A percentile compares a stretch with the other conserved stretches of the same genome.
These are phyloP conservation scores for Lophura nycthemera DNA, from an alignment of 2,113 vertebrate species.

Conservation along the genomic window DNA sequence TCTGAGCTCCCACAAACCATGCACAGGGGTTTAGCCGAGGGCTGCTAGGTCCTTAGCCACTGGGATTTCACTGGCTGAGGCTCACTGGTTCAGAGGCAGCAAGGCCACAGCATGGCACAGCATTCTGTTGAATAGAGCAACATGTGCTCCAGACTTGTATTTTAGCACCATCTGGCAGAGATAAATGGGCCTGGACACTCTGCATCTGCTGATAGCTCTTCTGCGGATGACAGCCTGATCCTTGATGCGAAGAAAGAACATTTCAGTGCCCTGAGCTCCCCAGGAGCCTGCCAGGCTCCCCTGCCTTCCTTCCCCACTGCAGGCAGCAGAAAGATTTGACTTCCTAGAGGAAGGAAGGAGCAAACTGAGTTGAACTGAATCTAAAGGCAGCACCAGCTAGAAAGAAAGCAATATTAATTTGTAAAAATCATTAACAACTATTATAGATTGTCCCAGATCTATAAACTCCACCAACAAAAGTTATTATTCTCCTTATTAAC, in stretches of 20 bases:
- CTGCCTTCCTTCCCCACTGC: background rate
- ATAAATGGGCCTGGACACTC: slow-evolving; percentile 55
- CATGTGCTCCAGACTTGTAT: background rate
- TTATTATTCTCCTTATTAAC: background rate
- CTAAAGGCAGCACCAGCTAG: background rate
- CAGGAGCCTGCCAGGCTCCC: background rate
- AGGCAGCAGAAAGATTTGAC: background rate
- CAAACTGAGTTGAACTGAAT: background rate
- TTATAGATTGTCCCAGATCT: background rate
- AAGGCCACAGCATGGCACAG: slow-evolving; percentile 41
- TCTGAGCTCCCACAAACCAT: background rate
- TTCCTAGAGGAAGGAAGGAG: background rate
- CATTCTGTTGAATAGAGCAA: slow-evolving; percentile 63
- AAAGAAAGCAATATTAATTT: background rate
- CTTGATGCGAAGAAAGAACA: slow-evolving; percentile 6
- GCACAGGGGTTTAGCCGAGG: background rate
- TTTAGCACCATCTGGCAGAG: slow-evolving; percentile 69
- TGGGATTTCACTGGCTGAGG: slow-evolving; percentile 29
- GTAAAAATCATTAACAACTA: background rate
- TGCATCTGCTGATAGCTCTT: background rate
- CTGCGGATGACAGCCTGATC: background rate
- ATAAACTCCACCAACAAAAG: background rate
- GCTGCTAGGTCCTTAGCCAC: background rate
- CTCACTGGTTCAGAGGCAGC: slow-evolving; percentile 36
- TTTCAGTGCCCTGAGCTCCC: background rate